phyloP scores from a whole-genome alignment of 2,888 invertebrate genomes.

The Ernsta delagoae region DNA sequence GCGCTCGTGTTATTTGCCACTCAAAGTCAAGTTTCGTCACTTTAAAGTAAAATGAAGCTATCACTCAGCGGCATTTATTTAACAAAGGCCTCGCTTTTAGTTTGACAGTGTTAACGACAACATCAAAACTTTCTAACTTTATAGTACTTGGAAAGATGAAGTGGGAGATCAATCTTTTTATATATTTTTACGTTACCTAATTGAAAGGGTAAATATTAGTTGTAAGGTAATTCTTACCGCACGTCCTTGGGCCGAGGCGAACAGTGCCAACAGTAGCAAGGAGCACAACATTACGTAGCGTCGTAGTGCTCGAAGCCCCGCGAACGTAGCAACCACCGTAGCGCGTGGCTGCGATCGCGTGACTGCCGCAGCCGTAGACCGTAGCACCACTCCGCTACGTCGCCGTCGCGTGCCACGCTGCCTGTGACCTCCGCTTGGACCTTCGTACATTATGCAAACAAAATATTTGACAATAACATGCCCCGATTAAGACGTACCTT shows the following conservation, averaged over 20 bases:
- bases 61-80: constrained; percentile 11
- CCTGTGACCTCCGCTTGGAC: constrained; percentile 53
- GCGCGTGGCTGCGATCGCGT: no score
- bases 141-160: constrained; percentile 7
- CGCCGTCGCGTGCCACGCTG: constrained; percentile 14
- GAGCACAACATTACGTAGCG: constrained; percentile 72
- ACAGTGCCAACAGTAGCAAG: constrained; percentile 70
- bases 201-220: constrained; percentile 4
- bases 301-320: constrained; percentile 40
- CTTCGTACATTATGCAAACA: constrained; percentile 74
- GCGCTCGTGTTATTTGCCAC: constrained; percentile 1
- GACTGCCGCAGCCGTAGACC: no score
- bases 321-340: no score
- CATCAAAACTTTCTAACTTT: constrained; percentile 34
- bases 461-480: constrained; percentile 70
- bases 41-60: constrained; percentile 23
- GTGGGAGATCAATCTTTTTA: not conserved
- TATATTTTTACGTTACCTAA: not conserved
- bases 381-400: no score
- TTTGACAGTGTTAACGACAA: constrained; percentile 27
- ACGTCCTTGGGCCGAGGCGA: constrained; percentile 78
- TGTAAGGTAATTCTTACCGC: constrained; percentile 63
- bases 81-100: constrained; percentile 24
- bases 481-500: constrained; percentile 52
- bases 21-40: constrained; percentile 7